Conservation (phyloP, 1,140 invertebrate genomes). For the Vanessa tameamea region DNA sequence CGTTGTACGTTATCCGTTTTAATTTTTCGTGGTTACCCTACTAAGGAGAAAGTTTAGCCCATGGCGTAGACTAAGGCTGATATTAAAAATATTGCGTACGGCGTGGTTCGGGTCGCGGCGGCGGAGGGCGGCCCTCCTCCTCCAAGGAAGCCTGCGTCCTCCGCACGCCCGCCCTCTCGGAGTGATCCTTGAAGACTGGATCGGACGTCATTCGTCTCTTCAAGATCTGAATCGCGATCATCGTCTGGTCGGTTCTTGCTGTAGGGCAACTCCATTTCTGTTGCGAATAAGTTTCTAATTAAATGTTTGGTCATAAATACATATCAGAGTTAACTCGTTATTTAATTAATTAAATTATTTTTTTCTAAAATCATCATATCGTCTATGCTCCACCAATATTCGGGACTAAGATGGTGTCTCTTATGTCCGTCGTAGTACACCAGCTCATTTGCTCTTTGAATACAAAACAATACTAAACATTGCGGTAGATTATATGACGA, state of each 20-base stretch:
- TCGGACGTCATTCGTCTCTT: slow-evolving; percentile 72
- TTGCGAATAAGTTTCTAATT: slow-evolving; percentile 5
- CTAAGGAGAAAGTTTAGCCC: slow-evolving; percentile 59
- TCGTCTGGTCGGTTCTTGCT: slow-evolving; percentile 69
- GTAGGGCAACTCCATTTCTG: slow-evolving; percentile 79
- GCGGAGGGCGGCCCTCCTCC: slow-evolving; percentile 52
- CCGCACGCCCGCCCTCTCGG: slow-evolving; percentile 65
- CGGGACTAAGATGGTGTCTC: no score
- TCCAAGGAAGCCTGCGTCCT: slow-evolving; percentile 70
- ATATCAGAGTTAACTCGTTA: not conserved
- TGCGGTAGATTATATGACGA: no score
- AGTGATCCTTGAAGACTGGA: slow-evolving; percentile 74
- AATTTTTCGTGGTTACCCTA: slow-evolving; percentile 35
- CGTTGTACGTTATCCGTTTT: not conserved
- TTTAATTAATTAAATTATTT: not conserved
- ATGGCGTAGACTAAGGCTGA: slow-evolving; percentile 54
- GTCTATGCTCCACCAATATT: no score
- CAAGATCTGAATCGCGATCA: slow-evolving; percentile 58
- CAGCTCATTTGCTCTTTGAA: no score
- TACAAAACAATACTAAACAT: no score
- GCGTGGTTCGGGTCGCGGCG: slow-evolving; percentile 33
- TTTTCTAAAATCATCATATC: no score
- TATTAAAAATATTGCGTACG: slow-evolving; percentile 65
- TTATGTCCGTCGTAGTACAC: no score
- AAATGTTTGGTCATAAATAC: not conserved